Base-by-base conservation (phyloP, 2,113 vertebrate genomes). In the Uropsilus gracilis region DNA sequence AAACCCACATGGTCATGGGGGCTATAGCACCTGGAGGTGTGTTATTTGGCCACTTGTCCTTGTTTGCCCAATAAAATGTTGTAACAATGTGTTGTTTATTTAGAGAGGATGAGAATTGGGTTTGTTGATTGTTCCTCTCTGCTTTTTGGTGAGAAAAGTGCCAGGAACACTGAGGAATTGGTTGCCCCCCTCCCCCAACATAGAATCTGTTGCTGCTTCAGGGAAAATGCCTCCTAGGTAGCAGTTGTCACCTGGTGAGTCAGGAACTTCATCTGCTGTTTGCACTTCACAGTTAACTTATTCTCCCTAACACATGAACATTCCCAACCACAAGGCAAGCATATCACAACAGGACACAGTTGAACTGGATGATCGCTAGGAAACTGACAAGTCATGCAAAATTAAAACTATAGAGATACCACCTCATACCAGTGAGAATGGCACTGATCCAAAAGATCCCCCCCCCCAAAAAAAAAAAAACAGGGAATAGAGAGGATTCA, bases 161-260 rank as follows among this genome's bases (percentile, higher is more conserved):
- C n/a, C 69, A 71, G 39, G 50, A 61, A 59, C 48, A 76, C 53
- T 32, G 39, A 86, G n/a, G 17, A 86, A 78, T 0, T 42, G 48
- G 37, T 34, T 39, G 22, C 20, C 44, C 12, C 20, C 16, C 28
- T 26, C 26, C 37, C 0, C 48, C 6, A 24, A 28, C 0, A 3
- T 17, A 84, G 68, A n/a, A 10, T 3, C n/a, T 6, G 6, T 7
- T 37, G n/a, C 32, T 5, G 28, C 28, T 42, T 8, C 11, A 39
- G 37, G 14, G 30, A 14, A 6, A 14, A 16, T 26, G 20, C 44
- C 55, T 13, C 32, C 34, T 39, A 20, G 6, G 10, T 30, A 68
- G 48, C 34, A 37, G 9, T 44, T 9, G 28, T 12, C 55, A 66
- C 30, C 57, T 8, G 28, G 1, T 0, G 44, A 46, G 32, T 53